Percentiles rank a stretch among this genome's conserved stretches.
Evolutionary conservation across 2,113 vertebrate species (phyloP).

Genomic region (Onychostruthus taczanowskii): DNA sequence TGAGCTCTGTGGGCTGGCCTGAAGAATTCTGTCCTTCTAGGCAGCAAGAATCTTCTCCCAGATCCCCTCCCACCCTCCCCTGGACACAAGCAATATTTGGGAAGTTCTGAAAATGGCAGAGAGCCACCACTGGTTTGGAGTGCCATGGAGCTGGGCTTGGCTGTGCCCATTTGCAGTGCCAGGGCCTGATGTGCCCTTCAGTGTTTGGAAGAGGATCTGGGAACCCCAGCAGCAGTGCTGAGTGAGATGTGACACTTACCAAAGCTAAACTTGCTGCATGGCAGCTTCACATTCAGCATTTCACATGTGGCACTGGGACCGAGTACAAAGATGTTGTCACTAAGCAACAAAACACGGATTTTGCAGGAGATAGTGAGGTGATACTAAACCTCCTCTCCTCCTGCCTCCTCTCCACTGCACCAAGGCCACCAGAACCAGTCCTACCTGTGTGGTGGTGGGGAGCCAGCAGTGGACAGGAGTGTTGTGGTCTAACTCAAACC

Average conservation of each 20-base stretch:
- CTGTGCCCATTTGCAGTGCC: not conserved
- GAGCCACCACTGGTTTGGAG: not conserved
- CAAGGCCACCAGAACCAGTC: not conserved
- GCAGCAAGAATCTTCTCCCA: not conserved
- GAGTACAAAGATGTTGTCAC: not conserved
- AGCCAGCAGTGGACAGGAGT: not conserved
- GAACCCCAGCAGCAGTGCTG: fast-evolving
- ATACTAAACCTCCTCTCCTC: not conserved
- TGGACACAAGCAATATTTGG: not conserved
- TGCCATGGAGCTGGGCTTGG: not conserved
- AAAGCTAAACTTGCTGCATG: not conserved
- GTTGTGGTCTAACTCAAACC: not conserved
- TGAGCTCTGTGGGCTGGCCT: not conserved
- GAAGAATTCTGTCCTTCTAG: not conserved
- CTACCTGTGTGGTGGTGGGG: not conserved
- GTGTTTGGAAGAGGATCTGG: not conserved
- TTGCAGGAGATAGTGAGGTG: not conserved
- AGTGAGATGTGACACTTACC: not conserved
- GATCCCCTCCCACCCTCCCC: not conserved
- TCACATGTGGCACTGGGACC: not conserved
- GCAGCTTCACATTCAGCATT: not conserved
- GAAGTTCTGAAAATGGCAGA: not conserved
- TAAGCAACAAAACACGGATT: constrained; percentile 27
- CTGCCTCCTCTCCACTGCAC: not conserved
- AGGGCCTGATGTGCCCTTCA: not conserved